Base-by-base conservation (phyloP, 2,113 vertebrate genomes). In the Forbesichthys agassizii region DNA sequence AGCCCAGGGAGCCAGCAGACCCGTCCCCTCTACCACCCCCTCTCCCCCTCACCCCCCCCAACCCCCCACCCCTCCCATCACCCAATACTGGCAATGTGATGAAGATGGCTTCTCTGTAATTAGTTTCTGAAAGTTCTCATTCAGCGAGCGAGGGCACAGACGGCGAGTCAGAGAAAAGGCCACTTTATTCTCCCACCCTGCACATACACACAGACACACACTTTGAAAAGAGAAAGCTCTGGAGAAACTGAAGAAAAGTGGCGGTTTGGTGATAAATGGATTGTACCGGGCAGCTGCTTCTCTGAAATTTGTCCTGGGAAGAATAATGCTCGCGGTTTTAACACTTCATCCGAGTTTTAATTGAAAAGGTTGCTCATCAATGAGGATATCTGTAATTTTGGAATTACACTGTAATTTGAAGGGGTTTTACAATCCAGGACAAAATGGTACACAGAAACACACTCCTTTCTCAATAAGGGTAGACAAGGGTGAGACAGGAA, bases 21-120 rank as follows among this genome's bases (percentile, higher is more conserved):
- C 84, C 65, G 73, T 82, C 87, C 85, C 78, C 75, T 82, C 84
- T 27, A 27, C 27, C 27, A 27, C 27, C 27, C 27, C 27, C 27
- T 27, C 27, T 2, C 27, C 27, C 27, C 1, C 2, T 27, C 27
- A 2, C 27, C 27, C 2, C 27, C 2, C 1, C 20, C 20, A 16
- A 16, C 20, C 2, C 20, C 27, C 27, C 27, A 3, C 27, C 27
- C 27, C 27, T 20, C 27, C 27, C 27, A 1, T 85, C 84, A 78
- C 77, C 75, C 77, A 69, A 81, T 91, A 91, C 91, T 90, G 80
- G 85, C 90, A 88, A 89, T 89, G 91, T 91, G 89, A 93, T 92
- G 88, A 92, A 92, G 91, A 91, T 85, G 87, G 87, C 87, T 91
- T 83, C 85, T 80, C 88, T 89, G 89, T 93, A 91, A 92, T 93